Evolutionary conservation across 2,113 vertebrate genomes (phyloP).

Genomic region (Myotis brandtii): DNA sequence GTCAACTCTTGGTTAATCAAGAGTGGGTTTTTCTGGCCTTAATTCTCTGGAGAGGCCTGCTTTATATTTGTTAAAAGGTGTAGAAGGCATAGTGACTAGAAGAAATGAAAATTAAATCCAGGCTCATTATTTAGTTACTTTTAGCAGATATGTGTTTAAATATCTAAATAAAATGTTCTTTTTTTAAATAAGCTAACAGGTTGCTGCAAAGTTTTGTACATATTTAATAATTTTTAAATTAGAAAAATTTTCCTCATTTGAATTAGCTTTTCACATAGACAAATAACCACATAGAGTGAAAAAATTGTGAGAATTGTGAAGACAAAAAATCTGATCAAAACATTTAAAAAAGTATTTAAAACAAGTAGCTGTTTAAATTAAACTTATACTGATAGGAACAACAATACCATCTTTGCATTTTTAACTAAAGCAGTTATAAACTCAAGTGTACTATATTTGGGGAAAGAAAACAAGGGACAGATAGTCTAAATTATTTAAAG

Average conservation of each 20-base stretch:
- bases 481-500: conserved; percentile 43
- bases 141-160: not conserved
- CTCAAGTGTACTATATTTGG: not conserved
- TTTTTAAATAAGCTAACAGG: conserved; percentile 25
- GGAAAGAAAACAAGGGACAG: conserved; percentile 6
- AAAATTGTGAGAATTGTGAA: conserved; percentile 25
- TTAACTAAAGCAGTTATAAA: conserved; percentile 37
- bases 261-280: conserved; percentile 45
- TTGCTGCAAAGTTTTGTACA: not conserved
- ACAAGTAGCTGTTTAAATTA: not conserved
- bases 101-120: conserved; percentile 22
- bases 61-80: not conserved
- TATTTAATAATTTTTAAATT: conserved; percentile 15
- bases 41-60: not conserved
- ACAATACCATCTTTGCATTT: not conserved
- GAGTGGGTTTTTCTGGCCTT: not conserved
- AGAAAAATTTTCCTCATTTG: not conserved
- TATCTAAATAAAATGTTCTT: conserved; percentile 39
- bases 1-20: not conserved
- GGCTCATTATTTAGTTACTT: conserved; percentile 6
- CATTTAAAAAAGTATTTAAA: conserved; percentile 31
- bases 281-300: conserved; percentile 19
- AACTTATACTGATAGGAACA: not conserved
- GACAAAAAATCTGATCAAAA: conserved; percentile 14
- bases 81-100: not conserved